Evolutionary conservation across 2,113 vertebrate genomes (phyloP).

Genomic region (Thoracochromis brauschi): DNA sequence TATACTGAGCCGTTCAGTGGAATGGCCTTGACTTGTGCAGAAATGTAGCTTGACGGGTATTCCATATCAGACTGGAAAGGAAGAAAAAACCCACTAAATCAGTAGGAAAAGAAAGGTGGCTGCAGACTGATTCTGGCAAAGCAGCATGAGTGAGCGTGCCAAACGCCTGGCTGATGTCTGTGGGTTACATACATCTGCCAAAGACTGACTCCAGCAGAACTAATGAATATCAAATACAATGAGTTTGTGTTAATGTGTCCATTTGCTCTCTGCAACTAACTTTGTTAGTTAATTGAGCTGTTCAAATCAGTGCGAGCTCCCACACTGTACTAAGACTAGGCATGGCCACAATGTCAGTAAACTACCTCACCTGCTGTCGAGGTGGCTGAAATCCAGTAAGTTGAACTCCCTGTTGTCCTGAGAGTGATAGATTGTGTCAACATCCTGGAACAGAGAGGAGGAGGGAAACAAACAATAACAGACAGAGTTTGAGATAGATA

Average conservation of each 20-base stretch:
- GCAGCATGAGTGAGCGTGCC: background rate
- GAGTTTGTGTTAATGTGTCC: background rate
- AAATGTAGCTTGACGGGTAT: background rate
- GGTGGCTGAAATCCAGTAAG: conserved; percentile 85
- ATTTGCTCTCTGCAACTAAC: background rate
- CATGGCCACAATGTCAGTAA: background rate
- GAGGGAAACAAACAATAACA: background rate
- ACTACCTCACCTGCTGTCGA: conserved; percentile 81
- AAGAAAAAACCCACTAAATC: background rate
- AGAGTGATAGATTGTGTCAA: conserved; percentile 92
- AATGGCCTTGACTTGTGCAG: background rate
- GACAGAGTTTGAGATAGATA: background rate
- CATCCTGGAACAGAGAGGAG: conserved; percentile 71
- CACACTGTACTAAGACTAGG: background rate
- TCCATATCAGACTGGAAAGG: background rate
- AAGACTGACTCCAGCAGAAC: background rate
- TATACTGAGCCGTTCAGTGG: background rate
- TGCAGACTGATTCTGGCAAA: background rate
- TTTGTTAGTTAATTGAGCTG: background rate
- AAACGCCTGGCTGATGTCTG: background rate
- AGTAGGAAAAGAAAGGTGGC: background rate
- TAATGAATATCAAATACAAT: background rate
- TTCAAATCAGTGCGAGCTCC: background rate
- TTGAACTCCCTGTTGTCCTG: conserved; percentile 90
- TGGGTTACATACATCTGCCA: background rate